Evolutionary conservation across 2,888 invertebrate species (phyloP), one percentile per base, ranked within the genome.

Genomic region (Heliconius cydno): DNA sequence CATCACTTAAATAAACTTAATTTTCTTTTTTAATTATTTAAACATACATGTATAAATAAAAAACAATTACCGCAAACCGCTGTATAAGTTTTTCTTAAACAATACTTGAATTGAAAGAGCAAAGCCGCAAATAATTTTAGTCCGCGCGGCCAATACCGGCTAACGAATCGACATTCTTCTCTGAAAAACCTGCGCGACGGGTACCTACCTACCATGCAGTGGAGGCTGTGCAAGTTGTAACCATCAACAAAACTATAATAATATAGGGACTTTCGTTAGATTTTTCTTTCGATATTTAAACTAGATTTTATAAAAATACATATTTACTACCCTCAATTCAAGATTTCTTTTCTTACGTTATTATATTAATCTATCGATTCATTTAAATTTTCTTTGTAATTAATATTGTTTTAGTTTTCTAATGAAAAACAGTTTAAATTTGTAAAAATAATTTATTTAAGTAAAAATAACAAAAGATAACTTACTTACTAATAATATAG

Each of bases 131-230:
- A 82, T 81, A 78, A 79, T 81, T 82, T 82, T 78, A 78, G 76
- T 73, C 66, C 46, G 63, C 77, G 78, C 63, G 70, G 74, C 81
- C 81, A 76, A 76, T 79, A 78, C 77, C 72, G 77, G 76, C 79
- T 79, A 80, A 83, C 80, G 84, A 85, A 82, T 83, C 84, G 82
- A 82, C 84, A 84, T 85, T 85, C 83, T 83, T 81, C 75, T n/a
- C 80, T 84, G 84, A 85, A 85, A 85, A 85, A 85, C 85, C 80
- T 73, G 83, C 81, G 34, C 74, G 83, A 83, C 85, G 30, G 80
- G 83, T 84, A 70, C n/a, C n/a, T 52, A 19, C 60, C 60, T 57
- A n/a, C 78, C 76, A 76, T 74, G 79, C 76, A 78, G 52, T 52
- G 79, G 83, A 81, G 77, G 77, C 77, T 41, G 82, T 68, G 70